These are phyloP conservation scores for Endotricha flammealis DNA, from an alignment of 2,888 invertebrate species.

Conservation along the genomic window DNA sequence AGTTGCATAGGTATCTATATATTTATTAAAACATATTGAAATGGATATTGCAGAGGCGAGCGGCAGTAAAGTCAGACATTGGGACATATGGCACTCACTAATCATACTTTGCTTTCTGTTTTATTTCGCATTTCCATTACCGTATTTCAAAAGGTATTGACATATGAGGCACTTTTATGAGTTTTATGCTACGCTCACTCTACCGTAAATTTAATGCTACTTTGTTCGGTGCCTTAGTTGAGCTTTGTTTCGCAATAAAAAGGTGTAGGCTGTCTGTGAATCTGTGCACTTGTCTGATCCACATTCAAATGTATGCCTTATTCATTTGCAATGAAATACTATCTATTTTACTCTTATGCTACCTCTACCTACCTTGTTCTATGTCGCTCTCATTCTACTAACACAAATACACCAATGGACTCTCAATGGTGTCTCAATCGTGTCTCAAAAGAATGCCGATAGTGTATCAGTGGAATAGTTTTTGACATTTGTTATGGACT, in stretches of 20 bases:
- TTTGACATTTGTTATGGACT: no score
- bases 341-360: no score
- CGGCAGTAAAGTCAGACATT: conserved; percentile 67
- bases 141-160: conserved; percentile 78
- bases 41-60: conserved; percentile 51
- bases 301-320: no score
- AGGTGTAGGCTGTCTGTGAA: conserved; percentile 17
- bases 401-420: no score
- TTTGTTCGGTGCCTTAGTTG: conserved; percentile 44
- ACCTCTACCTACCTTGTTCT: no score
- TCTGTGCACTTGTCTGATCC: conserved; percentile 9
- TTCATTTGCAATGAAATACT: no score
- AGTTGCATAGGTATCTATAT: conserved; percentile 46
- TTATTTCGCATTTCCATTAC: conserved; percentile 78
- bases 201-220: conserved; percentile 57
- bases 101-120: conserved; percentile 78
- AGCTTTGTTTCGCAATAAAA: conserved; percentile 38
- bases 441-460: no score
- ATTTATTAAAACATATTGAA: conserved; percentile 47
- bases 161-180: conserved; percentile 76
- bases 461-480: no score
- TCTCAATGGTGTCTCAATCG: no score
- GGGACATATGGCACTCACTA: conserved; percentile 73
- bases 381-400: no score
- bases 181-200: conserved; percentile 57